Base-by-base conservation (phyloP, 2,797 vertebrate genomes). In the Eremophila alpestris region DNA sequence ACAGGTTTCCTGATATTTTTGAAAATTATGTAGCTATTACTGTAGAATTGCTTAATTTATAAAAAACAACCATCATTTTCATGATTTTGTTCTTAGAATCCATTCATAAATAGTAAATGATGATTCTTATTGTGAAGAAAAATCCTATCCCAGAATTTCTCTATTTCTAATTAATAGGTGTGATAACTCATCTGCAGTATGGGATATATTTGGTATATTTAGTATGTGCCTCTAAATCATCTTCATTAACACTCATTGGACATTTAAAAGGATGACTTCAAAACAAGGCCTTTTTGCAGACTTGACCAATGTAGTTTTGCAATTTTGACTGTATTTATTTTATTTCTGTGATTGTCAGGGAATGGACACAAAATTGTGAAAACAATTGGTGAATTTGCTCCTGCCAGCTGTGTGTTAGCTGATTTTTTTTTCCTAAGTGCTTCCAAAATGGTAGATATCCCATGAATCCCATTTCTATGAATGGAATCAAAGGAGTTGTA, bases 41-140 rank as follows among this genome's bases (percentile, higher is more conserved):
- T 92, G 56, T 89, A 96, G 89, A 94, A 94, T 68, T 67, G 45
- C 83, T 94, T 97, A 83, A 90, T 97, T 96, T 97, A 78, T 89
- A 81, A 30, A 89, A 96, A 45, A 65, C 30, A 95, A 54, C 24
- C 92, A 95, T 96, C 16, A 7, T 81, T 96, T 97, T 93, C 59
- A 79, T 80, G 16, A 82, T 85, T 96, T 96, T 87, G 52, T 16
- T 74, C 58, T 68, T 77, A 70, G 11, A 89, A 68, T 64, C 51
- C 16, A 63, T 77, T 82, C 45, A 90, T 27, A 91, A 91, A 90
- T 68, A 85, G 27, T 20, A 77, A 87, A 87, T 80, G 10, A n/a
- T 89, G 16, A 74, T 55, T 87, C 22, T 67, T 17, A 22, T 60
- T 74, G 56, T 23, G 67, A 74, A 34, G 30, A 77, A 95, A 90